Evolutionary conservation across 2,797 vertebrate species (phyloP).

Genomic region (Takifugu ocellatus): DNA sequence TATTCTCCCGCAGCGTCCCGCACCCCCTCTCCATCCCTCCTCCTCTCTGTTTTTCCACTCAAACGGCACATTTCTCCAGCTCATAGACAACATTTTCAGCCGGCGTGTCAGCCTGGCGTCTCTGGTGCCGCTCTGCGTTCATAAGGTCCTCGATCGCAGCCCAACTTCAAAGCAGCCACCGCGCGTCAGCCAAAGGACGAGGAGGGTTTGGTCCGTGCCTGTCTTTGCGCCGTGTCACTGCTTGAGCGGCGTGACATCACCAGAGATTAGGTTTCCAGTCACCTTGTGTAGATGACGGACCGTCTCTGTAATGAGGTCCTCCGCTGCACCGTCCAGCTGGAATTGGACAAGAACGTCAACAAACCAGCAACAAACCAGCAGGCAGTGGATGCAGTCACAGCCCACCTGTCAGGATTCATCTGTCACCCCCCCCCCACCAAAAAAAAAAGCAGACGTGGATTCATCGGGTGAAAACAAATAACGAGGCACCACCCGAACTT

Average conservation of each 20-base stretch:
- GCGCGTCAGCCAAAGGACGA: slow-evolving; percentile 22
- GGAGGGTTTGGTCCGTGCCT: slow-evolving; percentile 10
- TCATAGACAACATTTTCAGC: slow-evolving; percentile 40
- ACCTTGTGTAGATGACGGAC: slow-evolving; percentile 28
- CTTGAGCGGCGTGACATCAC: slow-evolving; percentile 22
- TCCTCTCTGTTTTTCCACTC: slow-evolving; percentile 15
- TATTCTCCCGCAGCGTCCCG: slow-evolving; percentile 17
- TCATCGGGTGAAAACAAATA: slow-evolving; percentile 19
- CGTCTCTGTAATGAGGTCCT: slow-evolving; percentile 41
- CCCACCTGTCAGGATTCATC: slow-evolving; percentile 39
- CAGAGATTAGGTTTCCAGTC: slow-evolving; percentile 36
- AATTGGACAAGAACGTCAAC: slow-evolving; percentile 33
- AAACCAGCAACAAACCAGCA: slow-evolving; percentile 13
- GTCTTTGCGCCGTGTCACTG: slow-evolving; percentile 4
- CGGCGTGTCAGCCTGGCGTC: slow-evolving; percentile 36
- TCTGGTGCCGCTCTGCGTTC: slow-evolving; percentile 33
- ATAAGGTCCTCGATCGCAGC: slow-evolving; percentile 36
- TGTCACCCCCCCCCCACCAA: slow-evolving; percentile 12
- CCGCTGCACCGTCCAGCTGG: slow-evolving; percentile 10
- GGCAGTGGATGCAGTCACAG: slow-evolving; percentile 26
- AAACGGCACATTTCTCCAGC: slow-evolving; percentile 32
- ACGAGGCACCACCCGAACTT: slow-evolving; percentile 31
- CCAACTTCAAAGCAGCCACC: slow-evolving; percentile 18
- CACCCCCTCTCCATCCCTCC: slow-evolving; percentile 4
- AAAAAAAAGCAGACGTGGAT: slow-evolving; percentile 9